A percentile compares a stretch with the other conserved stretches of the same genome.
Evolutionary conservation across 2,113 vertebrate genomes (phyloP).

Genomic region (Embiotoca jacksoni): DNA sequence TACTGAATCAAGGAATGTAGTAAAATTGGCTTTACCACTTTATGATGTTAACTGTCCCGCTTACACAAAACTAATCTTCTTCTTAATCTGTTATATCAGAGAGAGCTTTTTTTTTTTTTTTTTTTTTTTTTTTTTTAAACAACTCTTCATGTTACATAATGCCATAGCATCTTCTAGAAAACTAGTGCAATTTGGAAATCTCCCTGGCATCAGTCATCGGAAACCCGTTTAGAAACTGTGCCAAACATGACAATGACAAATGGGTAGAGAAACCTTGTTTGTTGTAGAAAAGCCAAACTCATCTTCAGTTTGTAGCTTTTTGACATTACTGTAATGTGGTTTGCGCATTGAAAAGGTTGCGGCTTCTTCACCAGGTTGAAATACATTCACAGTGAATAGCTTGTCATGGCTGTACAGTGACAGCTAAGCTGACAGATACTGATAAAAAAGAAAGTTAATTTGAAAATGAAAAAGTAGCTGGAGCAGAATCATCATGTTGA

Average conservation of each 20-base stretch:
- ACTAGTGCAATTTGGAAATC: constrained; percentile 35
- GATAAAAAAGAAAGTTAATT: neutral
- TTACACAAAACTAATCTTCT: constrained; percentile 53
- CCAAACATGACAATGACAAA: constrained; percentile 51
- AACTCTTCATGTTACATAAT: constrained; percentile 51
- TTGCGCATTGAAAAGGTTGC: neutral
- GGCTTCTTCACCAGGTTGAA: constrained; percentile 10
- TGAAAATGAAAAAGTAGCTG: constrained; percentile 31
- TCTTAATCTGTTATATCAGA: constrained; percentile 31
- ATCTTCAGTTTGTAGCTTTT: constrained; percentile 16
- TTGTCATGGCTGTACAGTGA: constrained; percentile 23
- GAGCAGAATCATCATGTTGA: constrained; percentile 13
- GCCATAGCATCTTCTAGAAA: constrained; percentile 31
- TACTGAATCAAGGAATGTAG: constrained; percentile 12
- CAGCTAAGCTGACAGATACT: constrained; percentile 23
- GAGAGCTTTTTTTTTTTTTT: neutral
- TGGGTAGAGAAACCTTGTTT: constrained; percentile 34
- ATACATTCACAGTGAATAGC: constrained; percentile 4
- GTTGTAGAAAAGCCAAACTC: neutral
- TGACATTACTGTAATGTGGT: constrained; percentile 12
- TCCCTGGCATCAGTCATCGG: constrained; percentile 11
- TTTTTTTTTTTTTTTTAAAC: constrained; percentile 13
- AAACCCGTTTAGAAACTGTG: constrained; percentile 18
- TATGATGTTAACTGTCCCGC: constrained; percentile 11
- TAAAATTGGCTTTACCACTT: constrained; percentile 17